A percentile compares a stretch with the other conserved stretches of the same genome.
These are phyloP conservation scores for Zoanthus sociatus DNA, from an alignment of 92 coral and sea anemone species.

Conservation along the genomic window DNA sequence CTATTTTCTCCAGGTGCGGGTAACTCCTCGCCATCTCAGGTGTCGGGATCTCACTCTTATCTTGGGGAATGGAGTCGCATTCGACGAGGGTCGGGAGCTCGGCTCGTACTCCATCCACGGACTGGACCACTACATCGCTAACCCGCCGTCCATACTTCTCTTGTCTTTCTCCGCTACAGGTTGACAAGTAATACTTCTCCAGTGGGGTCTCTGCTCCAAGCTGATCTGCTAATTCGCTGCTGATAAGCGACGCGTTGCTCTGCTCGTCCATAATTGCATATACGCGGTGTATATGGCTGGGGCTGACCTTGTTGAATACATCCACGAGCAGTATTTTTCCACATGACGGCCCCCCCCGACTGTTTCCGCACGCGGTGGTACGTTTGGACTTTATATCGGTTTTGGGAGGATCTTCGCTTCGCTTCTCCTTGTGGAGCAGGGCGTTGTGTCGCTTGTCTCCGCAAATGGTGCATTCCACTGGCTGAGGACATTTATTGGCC, in stretches of 20 bases:
- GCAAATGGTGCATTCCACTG: no score
- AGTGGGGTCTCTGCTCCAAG: constrained; percentile 59
- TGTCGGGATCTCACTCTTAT: constrained; percentile 62
- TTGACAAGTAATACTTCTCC: constrained; percentile 62
- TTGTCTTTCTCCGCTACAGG: constrained; percentile 60
- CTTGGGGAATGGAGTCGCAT: constrained; percentile 68
- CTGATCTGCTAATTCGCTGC: constrained; percentile 63
- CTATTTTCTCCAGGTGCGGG: constrained; percentile 65
- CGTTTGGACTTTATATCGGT: background rate
- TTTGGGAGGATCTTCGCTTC: no score
- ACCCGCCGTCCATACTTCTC: constrained; percentile 58
- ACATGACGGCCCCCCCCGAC: background rate
- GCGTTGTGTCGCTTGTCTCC: no score
- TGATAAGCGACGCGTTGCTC: constrained; percentile 64
- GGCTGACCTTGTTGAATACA: background rate
- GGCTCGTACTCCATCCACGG: constrained; percentile 4
- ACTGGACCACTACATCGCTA: constrained; percentile 37
- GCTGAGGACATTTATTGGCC: constrained; percentile 30
- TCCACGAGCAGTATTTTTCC: background rate
- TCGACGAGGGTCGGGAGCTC: constrained; percentile 60
- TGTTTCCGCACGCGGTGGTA: background rate
- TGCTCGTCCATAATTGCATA: constrained; percentile 67
- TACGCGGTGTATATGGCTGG: background rate
- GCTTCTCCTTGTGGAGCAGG: no score
- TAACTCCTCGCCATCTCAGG: constrained; percentile 66